Conservation (phyloP, 2,888 invertebrate genomes). For the Aquatica leii region DNA sequence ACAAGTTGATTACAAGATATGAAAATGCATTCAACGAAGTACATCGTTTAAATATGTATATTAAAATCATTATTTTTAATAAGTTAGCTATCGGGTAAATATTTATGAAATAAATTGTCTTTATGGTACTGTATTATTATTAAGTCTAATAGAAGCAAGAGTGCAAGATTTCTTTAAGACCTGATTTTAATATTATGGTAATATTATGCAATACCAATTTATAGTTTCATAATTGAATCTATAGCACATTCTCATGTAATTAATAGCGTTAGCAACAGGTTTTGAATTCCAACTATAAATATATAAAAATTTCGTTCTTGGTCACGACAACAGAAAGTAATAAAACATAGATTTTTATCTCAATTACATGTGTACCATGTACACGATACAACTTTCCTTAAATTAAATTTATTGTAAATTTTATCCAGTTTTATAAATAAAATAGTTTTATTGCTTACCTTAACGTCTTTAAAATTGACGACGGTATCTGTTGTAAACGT, state of each 20-base stretch:
- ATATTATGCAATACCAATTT: background rate
- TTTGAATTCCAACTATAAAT: background rate
- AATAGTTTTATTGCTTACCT: slow-evolving; percentile 65
- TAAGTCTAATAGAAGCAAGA: background rate
- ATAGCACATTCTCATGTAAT: slow-evolving; percentile 4
- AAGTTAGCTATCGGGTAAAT: no score
- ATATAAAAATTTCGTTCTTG: background rate
- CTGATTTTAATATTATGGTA: background rate
- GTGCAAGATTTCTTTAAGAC: background rate
- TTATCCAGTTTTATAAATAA: background rate
- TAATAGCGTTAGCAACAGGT: slow-evolving; percentile 4
- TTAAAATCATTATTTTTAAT: no score
- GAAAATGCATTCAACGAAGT: no score
- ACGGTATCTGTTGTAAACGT: slow-evolving; percentile 82
- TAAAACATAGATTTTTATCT: slow-evolving; percentile 3
- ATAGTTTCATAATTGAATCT: slow-evolving; percentile 7
- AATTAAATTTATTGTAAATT: background rate
- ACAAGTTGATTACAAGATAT: no score
- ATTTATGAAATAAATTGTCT: no score
- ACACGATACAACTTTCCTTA: slow-evolving; percentile 12
- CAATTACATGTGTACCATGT: slow-evolving; percentile 4
- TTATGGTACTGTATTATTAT: background rate
- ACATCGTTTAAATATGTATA: no score
- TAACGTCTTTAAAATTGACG: slow-evolving; percentile 81
- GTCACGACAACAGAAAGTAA: background rate